Evolutionary conservation across 2,113 vertebrate species (phyloP).

Genomic region (Alces alces): DNA sequence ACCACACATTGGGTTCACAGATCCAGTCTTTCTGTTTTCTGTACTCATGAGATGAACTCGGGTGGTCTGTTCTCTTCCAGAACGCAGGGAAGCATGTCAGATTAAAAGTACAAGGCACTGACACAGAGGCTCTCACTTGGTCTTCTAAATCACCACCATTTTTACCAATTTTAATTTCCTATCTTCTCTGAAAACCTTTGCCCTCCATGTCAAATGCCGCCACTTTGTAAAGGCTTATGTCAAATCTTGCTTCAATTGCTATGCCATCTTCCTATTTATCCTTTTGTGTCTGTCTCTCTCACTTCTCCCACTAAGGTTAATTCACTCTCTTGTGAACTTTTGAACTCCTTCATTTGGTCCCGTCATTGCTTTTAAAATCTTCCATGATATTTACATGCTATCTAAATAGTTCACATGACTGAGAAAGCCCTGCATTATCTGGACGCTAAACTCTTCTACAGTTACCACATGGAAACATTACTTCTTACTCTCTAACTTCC

Average conservation of each 20-base stretch:
- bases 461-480: not conserved
- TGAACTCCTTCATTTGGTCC: not conserved
- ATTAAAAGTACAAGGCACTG: not conserved
- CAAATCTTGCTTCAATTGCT: not conserved
- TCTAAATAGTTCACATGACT: not conserved
- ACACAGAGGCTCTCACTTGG: no score
- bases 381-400: not conserved
- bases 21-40: not conserved
- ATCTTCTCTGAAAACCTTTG: not conserved
- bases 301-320: not conserved
- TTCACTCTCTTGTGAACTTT: not conserved
- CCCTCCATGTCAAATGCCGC: not conserved
- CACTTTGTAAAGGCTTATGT: not conserved
- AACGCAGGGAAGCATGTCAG: not conserved
- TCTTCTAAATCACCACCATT: not conserved
- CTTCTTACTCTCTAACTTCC: not conserved
- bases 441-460: not conserved
- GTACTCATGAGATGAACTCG: not conserved
- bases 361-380: not conserved
- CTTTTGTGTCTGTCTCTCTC: not conserved
- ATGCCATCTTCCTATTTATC: not conserved
- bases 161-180: not conserved
- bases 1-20: not conserved
- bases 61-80: not conserved
- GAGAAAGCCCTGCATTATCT: not conserved